phyloP scores from a whole-genome alignment of 53 echinoderm and acorn worm genomes.

The Echinarachnius parma region DNA sequence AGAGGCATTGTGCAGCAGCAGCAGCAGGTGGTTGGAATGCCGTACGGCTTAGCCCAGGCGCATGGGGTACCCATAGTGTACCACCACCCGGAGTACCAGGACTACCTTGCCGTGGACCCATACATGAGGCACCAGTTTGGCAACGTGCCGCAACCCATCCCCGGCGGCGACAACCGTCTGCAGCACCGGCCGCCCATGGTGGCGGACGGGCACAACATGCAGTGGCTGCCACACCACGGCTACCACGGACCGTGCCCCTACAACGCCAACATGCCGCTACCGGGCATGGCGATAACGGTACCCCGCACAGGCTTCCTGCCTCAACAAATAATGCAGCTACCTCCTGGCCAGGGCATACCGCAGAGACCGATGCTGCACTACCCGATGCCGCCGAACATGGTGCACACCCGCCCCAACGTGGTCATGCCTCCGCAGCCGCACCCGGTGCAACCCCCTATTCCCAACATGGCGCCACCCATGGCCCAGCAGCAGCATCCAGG shows the following conservation, averaged over 20 bases:
- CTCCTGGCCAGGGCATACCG: slow-evolving; percentile 41
- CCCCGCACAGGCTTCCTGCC: slow-evolving; percentile 57
- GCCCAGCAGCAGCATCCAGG: slow-evolving; percentile 83
- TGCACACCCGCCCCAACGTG: slow-evolving; percentile 47
- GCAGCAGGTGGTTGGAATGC: slow-evolving; percentile 49
- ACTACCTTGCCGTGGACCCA: slow-evolving; percentile 76
- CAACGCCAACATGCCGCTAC: slow-evolving; percentile 42
- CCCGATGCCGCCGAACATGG: slow-evolving; percentile 45
- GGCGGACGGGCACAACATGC: slow-evolving; percentile 58
- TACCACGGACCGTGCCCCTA: slow-evolving; percentile 61
- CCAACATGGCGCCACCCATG: slow-evolving; percentile 76
- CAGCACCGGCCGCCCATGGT: slow-evolving; percentile 67
- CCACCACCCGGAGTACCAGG: slow-evolving; percentile 72
- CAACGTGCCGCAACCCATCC: slow-evolving; percentile 28
- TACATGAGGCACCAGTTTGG: slow-evolving; percentile 54
- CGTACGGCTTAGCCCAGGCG: slow-evolving; percentile 64
- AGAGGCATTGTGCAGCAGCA: slow-evolving; percentile 46
- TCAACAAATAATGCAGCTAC: slow-evolving; percentile 51
- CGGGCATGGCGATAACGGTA: slow-evolving; percentile 35
- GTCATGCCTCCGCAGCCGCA: slow-evolving; percentile 47
- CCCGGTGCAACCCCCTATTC: slow-evolving; percentile 58
- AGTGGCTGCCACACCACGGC: slow-evolving; percentile 82
- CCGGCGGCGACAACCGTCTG: slow-evolving; percentile 47
- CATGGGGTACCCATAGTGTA: slow-evolving; percentile 57
- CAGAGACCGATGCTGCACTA: slow-evolving; percentile 41